A percentile compares a stretch with the other conserved stretches of the same genome.
Evolutionary conservation across 2,113 vertebrate genomes (phyloP).

Genomic region (Ochotona curzoniae): DNA sequence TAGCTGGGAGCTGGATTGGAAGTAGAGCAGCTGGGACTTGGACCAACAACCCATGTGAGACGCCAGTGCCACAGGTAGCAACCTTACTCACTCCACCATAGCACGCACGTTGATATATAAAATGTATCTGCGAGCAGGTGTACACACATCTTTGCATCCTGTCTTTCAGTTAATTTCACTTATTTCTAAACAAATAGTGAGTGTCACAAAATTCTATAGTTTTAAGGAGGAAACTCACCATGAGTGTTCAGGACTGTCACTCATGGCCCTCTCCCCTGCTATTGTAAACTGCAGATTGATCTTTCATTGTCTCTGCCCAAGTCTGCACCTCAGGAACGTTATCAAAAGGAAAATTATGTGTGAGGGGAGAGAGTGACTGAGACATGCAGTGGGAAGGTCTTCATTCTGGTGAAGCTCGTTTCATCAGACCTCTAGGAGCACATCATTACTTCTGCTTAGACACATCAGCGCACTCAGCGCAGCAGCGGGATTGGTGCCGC

Average conservation of each 20-base stretch:
- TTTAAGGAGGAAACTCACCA: background rate
- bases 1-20: too few relatives aligned
- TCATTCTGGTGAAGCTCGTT: background rate
- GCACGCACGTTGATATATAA: too few relatives aligned
- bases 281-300: background rate
- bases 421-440: background rate
- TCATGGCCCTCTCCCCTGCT: background rate
- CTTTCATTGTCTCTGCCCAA: background rate
- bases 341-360: background rate
- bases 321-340: background rate
- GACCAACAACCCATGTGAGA: too few relatives aligned
- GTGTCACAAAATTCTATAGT: background rate
- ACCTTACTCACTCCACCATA: too few relatives aligned
- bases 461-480: background rate
- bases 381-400: background rate
- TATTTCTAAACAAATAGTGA: background rate
- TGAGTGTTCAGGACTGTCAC: background rate
- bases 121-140: too few relatives aligned
- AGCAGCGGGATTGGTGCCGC: accelerated
- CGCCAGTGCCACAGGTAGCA: too few relatives aligned
- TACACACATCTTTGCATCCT: background rate
- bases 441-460: background rate
- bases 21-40: too few relatives aligned
- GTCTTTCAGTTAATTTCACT: background rate
- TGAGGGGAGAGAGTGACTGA: background rate